Percentiles rank a stretch among this genome's conserved stretches.
Evolutionary conservation across 2,888 invertebrate species (phyloP).

Genomic region (Zygaena filipendulae): DNA sequence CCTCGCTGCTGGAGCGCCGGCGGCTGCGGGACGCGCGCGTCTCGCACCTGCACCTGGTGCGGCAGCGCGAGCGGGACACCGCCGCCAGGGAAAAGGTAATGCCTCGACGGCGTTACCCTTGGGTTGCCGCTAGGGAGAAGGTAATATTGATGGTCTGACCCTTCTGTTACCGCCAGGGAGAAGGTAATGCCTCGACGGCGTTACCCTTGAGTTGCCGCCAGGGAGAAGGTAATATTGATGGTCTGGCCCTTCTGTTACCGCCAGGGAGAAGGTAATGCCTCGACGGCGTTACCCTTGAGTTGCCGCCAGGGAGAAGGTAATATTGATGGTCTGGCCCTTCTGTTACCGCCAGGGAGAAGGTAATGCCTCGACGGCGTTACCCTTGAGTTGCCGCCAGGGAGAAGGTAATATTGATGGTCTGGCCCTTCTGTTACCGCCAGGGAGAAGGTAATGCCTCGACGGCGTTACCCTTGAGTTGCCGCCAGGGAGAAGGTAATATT

Average conservation of each 20-base stretch:
- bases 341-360: conserved; percentile 84
- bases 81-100: conserved; percentile 80
- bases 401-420: no score
- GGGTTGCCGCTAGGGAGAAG: conserved; percentile 33
- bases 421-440: no score
- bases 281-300: no score
- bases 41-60: conserved; percentile 75
- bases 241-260: no score
- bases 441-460: conserved; percentile 55
- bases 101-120: conserved; percentile 19
- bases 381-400: conserved; percentile 31
- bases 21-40: conserved; percentile 86
- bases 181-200: conserved; percentile 64
- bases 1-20: conserved; percentile 81
- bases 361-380: conserved; percentile 31
- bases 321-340: no score
- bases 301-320: conserved; percentile 33
- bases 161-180: conserved; percentile 81
- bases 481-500: conserved; percentile 34
- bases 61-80: conserved; percentile 79
- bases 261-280: conserved; percentile 76
- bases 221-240: no score
- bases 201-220: no score
- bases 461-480: no score
- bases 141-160: no score